phyloP scores from a whole-genome alignment of 2,113 vertebrate species.

The Mastomys coucha region DNA sequence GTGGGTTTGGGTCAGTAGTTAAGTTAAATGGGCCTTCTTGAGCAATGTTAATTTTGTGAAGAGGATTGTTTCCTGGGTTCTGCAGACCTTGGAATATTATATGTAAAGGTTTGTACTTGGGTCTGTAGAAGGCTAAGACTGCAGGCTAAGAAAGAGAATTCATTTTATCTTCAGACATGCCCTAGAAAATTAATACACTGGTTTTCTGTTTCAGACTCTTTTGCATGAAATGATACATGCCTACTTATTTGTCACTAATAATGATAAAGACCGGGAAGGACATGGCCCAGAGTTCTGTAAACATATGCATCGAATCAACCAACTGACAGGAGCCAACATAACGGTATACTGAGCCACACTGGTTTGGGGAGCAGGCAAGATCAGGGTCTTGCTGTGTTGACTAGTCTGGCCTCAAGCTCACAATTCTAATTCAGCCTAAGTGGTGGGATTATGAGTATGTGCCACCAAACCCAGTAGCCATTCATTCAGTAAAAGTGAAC shows the following conservation, averaged over 20 bases:
- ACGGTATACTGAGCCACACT: conserved; percentile 86
- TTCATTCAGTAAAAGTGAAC: neutral
- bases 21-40: neutral
- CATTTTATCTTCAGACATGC: neutral
- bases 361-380: neutral
- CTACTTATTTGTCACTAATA: conserved; percentile 96
- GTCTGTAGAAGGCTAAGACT: neutral
- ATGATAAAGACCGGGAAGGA: conserved; percentile 93
- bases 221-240: conserved; percentile 99
- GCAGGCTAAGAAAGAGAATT: conserved; percentile 28
- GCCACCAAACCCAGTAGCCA: neutral
- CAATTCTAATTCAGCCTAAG: neutral
- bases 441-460: neutral
- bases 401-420: neutral
- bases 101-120: neutral
- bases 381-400: neutral
- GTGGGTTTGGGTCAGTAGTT: neutral
- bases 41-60: neutral
- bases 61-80: neutral
- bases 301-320: conserved; percentile 96
- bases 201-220: conserved; percentile 91
- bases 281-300: conserved; percentile 98
- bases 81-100: neutral
- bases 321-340: conserved; percentile 93
- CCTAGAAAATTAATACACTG: neutral